phyloP scores from a whole-genome alignment of 2,113 vertebrate species.

The Daubentonia madagascariensis region DNA sequence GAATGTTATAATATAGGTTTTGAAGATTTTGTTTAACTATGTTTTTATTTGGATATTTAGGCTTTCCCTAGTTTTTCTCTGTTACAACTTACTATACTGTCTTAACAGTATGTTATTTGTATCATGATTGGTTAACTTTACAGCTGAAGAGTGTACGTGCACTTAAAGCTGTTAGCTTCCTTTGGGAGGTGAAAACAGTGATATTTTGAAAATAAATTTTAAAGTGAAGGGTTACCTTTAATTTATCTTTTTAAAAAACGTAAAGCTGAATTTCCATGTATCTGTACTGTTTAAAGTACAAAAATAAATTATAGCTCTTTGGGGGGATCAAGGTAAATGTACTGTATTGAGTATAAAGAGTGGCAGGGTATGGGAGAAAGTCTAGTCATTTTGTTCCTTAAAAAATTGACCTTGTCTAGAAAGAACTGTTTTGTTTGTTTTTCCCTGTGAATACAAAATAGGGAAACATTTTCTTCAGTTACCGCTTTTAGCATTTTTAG shows the following conservation, averaged over 20 bases:
- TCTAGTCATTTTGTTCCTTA: not conserved
- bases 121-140: not conserved
- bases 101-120: not conserved
- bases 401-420: not conserved
- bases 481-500: not conserved
- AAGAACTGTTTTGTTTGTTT: constrained; percentile 2
- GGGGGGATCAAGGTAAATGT: not conserved
- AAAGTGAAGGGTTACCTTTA: not conserved
- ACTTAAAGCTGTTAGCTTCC: not conserved
- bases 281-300: not conserved
- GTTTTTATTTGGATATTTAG: not conserved
- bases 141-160: accelerated
- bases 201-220: not conserved
- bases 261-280: not conserved
- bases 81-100: not conserved
- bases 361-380: not conserved
- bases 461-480: not conserved
- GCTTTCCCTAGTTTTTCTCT: not conserved
- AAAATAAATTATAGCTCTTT: not conserved
- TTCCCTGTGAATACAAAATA: not conserved
- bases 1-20: not conserved
- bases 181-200: not conserved
- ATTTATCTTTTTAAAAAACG: not conserved
- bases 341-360: not conserved
- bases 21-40: not conserved